Percentiles rank a stretch among this genome's conserved stretches.
phyloP scores from a whole-genome alignment of 2,113 vertebrate genomes.

The Vanacampus margaritifer region DNA sequence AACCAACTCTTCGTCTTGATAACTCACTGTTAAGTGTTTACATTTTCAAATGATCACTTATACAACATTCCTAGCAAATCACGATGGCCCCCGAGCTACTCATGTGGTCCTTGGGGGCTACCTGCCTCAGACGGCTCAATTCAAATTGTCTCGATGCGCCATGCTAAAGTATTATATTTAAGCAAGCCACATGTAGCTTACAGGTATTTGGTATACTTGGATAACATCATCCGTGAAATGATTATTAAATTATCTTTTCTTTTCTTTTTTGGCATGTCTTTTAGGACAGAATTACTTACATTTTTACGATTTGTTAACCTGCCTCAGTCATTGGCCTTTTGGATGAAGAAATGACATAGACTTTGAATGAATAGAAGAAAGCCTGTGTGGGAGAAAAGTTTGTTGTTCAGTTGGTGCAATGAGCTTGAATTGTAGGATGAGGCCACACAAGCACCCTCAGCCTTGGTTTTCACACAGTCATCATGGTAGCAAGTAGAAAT shows the following conservation, averaged over 20 bases:
- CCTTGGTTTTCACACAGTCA: slow-evolving; percentile 19
- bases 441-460: slow-evolving; percentile 18
- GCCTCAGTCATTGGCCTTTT: slow-evolving; percentile 16
- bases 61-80: too few species aligned
- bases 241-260: neutral
- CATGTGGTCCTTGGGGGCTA: too few species aligned
- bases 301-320: slow-evolving; percentile 23
- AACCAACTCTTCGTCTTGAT: too few species aligned
- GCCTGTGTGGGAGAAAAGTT: slow-evolving; percentile 24
- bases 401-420: slow-evolving; percentile 17
- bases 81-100: too few species aligned
- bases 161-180: too few species aligned
- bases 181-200: too few species aligned
- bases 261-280: neutral
- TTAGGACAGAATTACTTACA: slow-evolving; percentile 9
- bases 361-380: slow-evolving; percentile 37
- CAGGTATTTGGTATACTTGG: too few species aligned
- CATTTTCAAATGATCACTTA: too few species aligned
- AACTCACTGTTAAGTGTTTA: too few species aligned
- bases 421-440: slow-evolving; percentile 19
- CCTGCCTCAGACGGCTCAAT: too few species aligned
- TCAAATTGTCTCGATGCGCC: too few species aligned
- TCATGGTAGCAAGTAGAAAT: slow-evolving; percentile 5
- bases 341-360: slow-evolving; percentile 37
- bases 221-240: neutral